Evolutionary conservation across 2,797 vertebrate genomes (phyloP).

Genomic region (Rallus crepitans): DNA sequence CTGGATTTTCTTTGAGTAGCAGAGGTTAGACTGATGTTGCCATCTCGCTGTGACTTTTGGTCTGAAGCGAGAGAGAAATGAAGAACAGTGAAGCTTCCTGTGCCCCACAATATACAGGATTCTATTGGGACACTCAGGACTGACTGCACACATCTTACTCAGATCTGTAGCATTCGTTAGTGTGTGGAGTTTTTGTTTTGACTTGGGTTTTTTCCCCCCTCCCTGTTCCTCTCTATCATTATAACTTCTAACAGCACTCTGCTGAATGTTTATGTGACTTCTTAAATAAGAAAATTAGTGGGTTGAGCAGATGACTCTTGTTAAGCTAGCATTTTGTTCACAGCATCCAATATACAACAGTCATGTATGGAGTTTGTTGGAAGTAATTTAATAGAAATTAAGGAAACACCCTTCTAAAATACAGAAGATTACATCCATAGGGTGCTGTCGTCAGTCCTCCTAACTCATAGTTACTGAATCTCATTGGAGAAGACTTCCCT

Average conservation of each 20-base stretch:
- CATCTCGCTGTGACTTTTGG: background rate
- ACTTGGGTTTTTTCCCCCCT: background rate
- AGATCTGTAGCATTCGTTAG: background rate
- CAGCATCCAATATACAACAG: background rate
- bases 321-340: conserved; percentile 24
- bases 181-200: conserved; percentile 8
- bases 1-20: background rate
- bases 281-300: conserved; percentile 38
- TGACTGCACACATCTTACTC: background rate
- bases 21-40: background rate
- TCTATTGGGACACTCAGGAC: background rate
- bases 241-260: background rate
- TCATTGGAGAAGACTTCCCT: background rate
- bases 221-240: background rate
- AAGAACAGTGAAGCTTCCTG: background rate
- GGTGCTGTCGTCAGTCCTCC: background rate
- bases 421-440: background rate
- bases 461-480: background rate
- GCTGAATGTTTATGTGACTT: conserved; percentile 30
- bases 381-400: background rate
- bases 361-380: background rate
- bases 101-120: background rate
- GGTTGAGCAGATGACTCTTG: background rate
- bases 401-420: background rate
- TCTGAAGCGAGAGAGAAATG: background rate